These are phyloP conservation scores for Hydrozoanthus tunicans DNA, from an alignment of 64 coral and sea anemone species.

Conservation along the genomic window DNA sequence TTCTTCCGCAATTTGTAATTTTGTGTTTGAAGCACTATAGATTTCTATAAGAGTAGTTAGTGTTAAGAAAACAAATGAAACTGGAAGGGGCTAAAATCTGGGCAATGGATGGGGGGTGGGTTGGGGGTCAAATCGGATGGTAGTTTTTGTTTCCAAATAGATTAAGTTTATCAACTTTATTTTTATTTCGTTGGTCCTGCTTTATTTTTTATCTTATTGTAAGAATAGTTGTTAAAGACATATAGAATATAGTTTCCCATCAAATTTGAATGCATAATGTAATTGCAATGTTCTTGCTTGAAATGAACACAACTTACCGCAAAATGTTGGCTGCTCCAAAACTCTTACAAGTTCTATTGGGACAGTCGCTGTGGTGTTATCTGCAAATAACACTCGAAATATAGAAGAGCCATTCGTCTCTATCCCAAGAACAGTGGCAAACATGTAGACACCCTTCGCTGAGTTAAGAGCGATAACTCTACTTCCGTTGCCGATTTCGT, in stretches of 20 bases:
- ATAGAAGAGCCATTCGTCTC: neutral
- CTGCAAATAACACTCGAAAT: constrained; percentile 29
- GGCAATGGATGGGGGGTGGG: too few relatives aligned
- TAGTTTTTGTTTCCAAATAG: too few relatives aligned
- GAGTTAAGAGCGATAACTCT: constrained; percentile 26
- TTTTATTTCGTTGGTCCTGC: too few relatives aligned
- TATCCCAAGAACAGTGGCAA: neutral
- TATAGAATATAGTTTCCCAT: neutral
- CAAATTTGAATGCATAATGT: neutral
- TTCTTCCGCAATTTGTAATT: too few relatives aligned
- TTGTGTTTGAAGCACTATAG: too few relatives aligned
- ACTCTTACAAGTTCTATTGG: neutral
- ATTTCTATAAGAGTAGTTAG: too few relatives aligned
- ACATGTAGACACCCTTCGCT: constrained; percentile 15
- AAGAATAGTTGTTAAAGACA: too few relatives aligned
- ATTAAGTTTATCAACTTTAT: too few relatives aligned
- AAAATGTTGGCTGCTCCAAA: constrained; percentile 35
- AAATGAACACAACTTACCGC: neutral
- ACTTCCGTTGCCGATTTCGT: constrained; percentile 20
- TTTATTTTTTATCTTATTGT: too few relatives aligned
- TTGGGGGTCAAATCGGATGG: too few relatives aligned
- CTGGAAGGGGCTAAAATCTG: too few relatives aligned
- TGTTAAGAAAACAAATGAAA: too few relatives aligned
- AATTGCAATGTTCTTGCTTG: neutral
- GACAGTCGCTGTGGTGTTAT: constrained; percentile 26